These are phyloP conservation scores for mouse (Mus musculus) DNA, from an alignment of 2,113 vertebrate genomes.

Conservation along the genomic window GRCm39 chrX:21634001-21634500, in stretches of 20 bases:
- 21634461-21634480: background rate
- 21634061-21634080: conserved; percentile 29
- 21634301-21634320: background rate
- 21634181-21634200: background rate
- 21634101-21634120: background rate
- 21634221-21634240: background rate
- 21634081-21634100: background rate
- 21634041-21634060: background rate
- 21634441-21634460: background rate
- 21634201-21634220: background rate
- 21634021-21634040: background rate
- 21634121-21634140: background rate
- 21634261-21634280: background rate
- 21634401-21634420: conserved; percentile 33
- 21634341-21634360: background rate
- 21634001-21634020: background rate
- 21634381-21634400: background rate
- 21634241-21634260: conserved; percentile 17
- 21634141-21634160: conserved; percentile 18
- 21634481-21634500: background rate
- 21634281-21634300: background rate
- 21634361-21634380: background rate
- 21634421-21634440: background rate
- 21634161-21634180: background rate
- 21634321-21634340: conserved; percentile 6